Base-by-base conservation (phyloP, 1,140 invertebrate genomes). In the Papilio dardanus region DNA sequence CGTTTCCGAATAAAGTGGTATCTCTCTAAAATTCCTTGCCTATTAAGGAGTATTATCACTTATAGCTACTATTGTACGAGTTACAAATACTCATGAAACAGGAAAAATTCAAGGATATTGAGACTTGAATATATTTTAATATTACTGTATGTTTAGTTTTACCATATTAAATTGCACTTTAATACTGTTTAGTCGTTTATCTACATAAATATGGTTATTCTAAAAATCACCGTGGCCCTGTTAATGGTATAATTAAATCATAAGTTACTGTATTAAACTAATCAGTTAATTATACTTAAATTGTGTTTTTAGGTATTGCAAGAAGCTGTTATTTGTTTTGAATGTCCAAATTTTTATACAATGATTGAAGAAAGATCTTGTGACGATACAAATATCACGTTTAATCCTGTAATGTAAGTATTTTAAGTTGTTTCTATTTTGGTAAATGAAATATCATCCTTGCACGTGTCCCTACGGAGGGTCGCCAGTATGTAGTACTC, bases 371-470 rank as follows among this genome's bases (percentile, higher is more conserved):
- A 69, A 69, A 40, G 2, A 28, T 24, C 67, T 4, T 69, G 67
- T 21, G 19, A 69, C 16, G 67, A 0, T 21, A 8, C 31, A 37
- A 69, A 69, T 21, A 1, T 8, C 4, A 69, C n/a, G 1, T 24
- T 69, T n/a, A 37, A 69, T 28, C 67, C 67, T 4, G 67, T n/a
- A 69, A 69, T 69, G 67, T 69, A 14, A 69, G 67, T 69, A 37
- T 4, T 37, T 35, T 0, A n/a, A n/a, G n/a, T n/a, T 21, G 3
- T 19, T 19, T 58, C 10, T 28, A 58, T 28, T 21, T 21, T 24
- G 3, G 37, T 40, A n/a, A n/a, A n/a, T n/a, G n/a, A n/a, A n/a
- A n/a, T n/a, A n/a, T n/a, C n/a, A n/a, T n/a, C n/a, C n/a, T n/a
- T n/a, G n/a, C n/a, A n/a, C n/a, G n/a, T n/a, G n/a, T n/a, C n/a